These are phyloP conservation scores for Saccostrea cuccullata DNA, from an alignment of 1,140 invertebrate genomes.

Conservation along the genomic window DNA sequence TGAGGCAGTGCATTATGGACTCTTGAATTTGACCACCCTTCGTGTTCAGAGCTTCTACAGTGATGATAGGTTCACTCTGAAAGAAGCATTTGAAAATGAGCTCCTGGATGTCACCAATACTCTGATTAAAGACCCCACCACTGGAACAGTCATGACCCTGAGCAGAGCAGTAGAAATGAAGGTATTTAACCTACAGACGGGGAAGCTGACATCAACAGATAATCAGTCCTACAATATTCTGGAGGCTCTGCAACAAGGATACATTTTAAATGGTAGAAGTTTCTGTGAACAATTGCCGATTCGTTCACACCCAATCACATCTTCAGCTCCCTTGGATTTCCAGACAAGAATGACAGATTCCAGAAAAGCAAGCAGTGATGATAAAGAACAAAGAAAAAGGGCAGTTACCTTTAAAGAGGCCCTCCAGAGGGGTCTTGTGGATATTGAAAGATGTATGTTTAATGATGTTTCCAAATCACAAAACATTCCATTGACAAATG, in stretches of 20 bases:
- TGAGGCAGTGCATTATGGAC: constrained; percentile 82
- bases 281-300: constrained; percentile 45
- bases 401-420: constrained; percentile 47
- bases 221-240: constrained; percentile 27
- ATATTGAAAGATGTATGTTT: constrained; percentile 81
- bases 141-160: constrained; percentile 82
- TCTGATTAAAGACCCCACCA: constrained; percentile 80
- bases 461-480: constrained; percentile 50
- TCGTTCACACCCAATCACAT: not conserved
- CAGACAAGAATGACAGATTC: not conserved
- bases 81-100: constrained; percentile 84
- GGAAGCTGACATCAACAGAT: constrained; percentile 27
- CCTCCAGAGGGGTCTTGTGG: constrained; percentile 79
- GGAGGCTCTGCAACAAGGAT: constrained; percentile 46
- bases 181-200: constrained; percentile 87
- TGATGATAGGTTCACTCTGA: constrained; percentile 83
- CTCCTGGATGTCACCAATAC: constrained; percentile 86
- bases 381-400: not conserved
- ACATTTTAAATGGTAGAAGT: constrained; percentile 53
- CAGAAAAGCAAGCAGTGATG: not conserved
- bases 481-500: constrained; percentile 79
- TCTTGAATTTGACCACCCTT: constrained; percentile 89
- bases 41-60: constrained; percentile 90
- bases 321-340: constrained; percentile 9
- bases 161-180: constrained; percentile 92